Conservation (phyloP, 2,888 invertebrate species). For the Dicroscelio sp. region DNA sequence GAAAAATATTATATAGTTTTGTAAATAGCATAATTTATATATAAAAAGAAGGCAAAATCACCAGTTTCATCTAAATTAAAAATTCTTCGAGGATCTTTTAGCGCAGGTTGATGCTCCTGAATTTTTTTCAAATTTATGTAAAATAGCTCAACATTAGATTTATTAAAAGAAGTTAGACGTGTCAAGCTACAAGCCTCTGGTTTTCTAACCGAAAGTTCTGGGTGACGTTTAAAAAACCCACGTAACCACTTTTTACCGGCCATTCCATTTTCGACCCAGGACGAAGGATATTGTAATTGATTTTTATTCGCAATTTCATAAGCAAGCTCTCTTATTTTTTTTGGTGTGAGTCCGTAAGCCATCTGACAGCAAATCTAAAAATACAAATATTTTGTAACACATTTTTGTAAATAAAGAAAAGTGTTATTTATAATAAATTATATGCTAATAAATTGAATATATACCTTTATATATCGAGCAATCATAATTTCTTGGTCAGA, state of each 20-base stretch:
- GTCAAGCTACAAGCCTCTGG: conserved; percentile 63
- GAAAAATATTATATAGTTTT: no score
- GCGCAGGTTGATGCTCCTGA: background rate
- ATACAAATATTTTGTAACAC: no score
- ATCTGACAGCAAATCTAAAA: no score
- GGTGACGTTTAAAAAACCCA: conserved; percentile 53
- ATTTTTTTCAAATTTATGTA: conserved; percentile 40
- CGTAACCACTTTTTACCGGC: conserved; percentile 59
- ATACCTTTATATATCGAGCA: no score
- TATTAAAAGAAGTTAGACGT: conserved; percentile 61
- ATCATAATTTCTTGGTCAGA: no score
- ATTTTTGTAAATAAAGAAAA: no score
- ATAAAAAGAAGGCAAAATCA: background rate
- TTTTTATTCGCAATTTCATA: conserved; percentile 37
- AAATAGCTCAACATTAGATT: conserved; percentile 60
- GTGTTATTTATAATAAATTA: no score
- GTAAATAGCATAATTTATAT: background rate
- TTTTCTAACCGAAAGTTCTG: conserved; percentile 50
- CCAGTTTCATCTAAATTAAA: conserved; percentile 89
- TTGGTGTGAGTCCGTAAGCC: no score
- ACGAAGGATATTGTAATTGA: no score
- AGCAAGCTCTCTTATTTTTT: conserved; percentile 47
- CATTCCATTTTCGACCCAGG: conserved; percentile 42
- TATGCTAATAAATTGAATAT: no score
- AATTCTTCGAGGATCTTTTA: conserved; percentile 80